phyloP scores from a whole-genome alignment of 2,113 vertebrate species.

The Carassius auratus region DNA sequence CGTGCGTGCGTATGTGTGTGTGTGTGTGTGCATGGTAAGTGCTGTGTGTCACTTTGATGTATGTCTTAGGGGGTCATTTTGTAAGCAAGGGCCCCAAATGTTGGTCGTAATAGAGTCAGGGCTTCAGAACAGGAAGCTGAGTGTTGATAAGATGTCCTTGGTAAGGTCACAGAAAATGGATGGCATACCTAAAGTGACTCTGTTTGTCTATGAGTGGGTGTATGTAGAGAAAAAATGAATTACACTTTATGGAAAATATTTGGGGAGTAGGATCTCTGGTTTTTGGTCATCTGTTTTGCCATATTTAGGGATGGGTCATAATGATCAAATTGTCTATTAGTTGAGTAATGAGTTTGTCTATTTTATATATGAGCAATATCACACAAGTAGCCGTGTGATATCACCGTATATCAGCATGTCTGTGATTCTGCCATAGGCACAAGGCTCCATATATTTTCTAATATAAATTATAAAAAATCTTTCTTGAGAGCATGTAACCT shows the following conservation, averaged over 20 bases:
- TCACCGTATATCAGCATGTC: too few species aligned
- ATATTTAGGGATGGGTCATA: neutral
- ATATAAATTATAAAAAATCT: too few species aligned
- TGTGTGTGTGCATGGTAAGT: neutral
- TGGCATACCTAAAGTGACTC: neutral
- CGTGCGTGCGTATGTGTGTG: neutral
- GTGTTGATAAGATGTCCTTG: conserved; percentile 27
- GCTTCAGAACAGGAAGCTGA: conserved; percentile 32
- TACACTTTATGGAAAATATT: neutral
- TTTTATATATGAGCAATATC: too few species aligned
- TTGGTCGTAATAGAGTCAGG: conserved; percentile 26
- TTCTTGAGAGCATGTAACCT: neutral
- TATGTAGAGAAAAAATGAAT: neutral
- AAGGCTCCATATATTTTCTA: too few species aligned
- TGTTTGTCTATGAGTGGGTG: neutral
- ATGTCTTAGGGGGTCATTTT: conserved; percentile 37
- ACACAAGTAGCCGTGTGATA: too few species aligned
- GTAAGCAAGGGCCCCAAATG: conserved; percentile 31
- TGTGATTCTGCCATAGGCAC: too few species aligned
- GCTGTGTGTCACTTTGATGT: conserved; percentile 30
- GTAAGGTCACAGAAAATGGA: conserved; percentile 26
- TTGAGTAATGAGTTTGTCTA: too few species aligned
- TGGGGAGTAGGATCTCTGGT: neutral
- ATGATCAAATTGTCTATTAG: neutral
- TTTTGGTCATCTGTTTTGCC: neutral